Evolutionary conservation across 2,113 vertebrate genomes (phyloP).

Genomic region (Nerophis ophidion): DNA sequence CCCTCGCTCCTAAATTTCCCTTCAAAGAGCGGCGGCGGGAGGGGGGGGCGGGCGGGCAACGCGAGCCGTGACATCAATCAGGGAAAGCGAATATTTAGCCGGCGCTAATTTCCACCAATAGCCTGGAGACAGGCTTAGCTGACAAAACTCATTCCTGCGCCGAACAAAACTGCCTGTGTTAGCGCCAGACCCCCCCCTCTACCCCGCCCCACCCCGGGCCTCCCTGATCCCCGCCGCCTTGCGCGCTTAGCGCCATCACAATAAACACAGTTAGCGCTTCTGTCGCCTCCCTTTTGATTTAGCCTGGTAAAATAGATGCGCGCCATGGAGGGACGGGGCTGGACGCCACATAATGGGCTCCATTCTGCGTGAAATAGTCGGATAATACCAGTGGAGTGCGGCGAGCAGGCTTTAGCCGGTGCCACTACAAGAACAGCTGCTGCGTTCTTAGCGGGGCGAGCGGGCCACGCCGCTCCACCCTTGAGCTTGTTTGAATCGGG

Average conservation of each 20-base stretch:
- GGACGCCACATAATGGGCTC: slow-evolving; percentile 68
- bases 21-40: slow-evolving; percentile 57
- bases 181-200: slow-evolving; percentile 21
- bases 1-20: slow-evolving; percentile 74
- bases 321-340: slow-evolving; percentile 55
- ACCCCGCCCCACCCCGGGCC: slow-evolving; percentile 50
- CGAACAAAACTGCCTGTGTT: slow-evolving; percentile 69
- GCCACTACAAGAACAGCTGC: slow-evolving; percentile 69
- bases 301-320: slow-evolving; percentile 72
- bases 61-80: slow-evolving; percentile 75
- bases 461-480: slow-evolving; percentile 58
- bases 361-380: slow-evolving; percentile 72
- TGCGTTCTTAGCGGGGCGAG: slow-evolving; percentile 61
- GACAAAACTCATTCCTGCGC: slow-evolving; percentile 76
- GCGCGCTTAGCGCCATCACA: slow-evolving; percentile 63
- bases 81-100: slow-evolving; percentile 75
- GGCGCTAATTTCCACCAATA: slow-evolving; percentile 76
- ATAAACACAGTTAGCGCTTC: slow-evolving; percentile 71
- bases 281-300: slow-evolving; percentile 65
- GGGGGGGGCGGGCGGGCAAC: slow-evolving; percentile 46
- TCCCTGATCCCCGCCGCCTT: slow-evolving; percentile 59
- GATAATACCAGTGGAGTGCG: slow-evolving; percentile 71
- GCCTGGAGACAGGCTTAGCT: slow-evolving; percentile 76
- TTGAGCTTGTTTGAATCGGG: slow-evolving; percentile 68
- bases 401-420: slow-evolving; percentile 64